A percentile compares a stretch with the other conserved stretches of the same genome.
Evolutionary conservation across 1,140 invertebrate species (phyloP).

Genomic region (Sogatella furcifera): DNA sequence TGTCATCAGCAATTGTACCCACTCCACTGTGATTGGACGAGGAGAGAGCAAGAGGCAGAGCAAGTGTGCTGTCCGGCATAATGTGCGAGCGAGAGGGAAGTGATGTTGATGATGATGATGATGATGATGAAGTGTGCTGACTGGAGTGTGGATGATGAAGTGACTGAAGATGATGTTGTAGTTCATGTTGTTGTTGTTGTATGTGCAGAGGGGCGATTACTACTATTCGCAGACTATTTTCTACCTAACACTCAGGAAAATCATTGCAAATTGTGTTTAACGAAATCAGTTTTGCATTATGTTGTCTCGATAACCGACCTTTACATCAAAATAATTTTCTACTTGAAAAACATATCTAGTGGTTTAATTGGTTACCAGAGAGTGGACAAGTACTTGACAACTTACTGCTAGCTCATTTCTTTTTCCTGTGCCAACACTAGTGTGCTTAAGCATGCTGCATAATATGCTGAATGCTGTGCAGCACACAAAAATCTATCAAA

Average conservation of each 20-base stretch:
- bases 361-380: slow-evolving; percentile 16
- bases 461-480: no score
- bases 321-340: not conserved
- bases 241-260: slow-evolving; percentile 15
- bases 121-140: not conserved
- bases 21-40: slow-evolving; percentile 14
- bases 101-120: no score
- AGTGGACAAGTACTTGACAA: slow-evolving; percentile 1
- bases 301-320: no score
- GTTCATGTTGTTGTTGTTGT: not conserved
- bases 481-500: no score
- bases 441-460: no score
- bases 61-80: not conserved
- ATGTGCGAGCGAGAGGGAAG: not conserved
- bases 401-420: no score
- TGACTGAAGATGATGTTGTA: slow-evolving; percentile 7
- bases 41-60: slow-evolving; percentile 6
- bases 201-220: slow-evolving; percentile 10
- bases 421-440: no score
- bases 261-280: not conserved
- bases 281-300: no score
- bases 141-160: not conserved
- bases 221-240: slow-evolving; percentile 8
- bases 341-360: slow-evolving; percentile 13
- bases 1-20: slow-evolving; percentile 12